Conservation (phyloP, 1,140 invertebrate genomes). For the Achroia grisella region DNA sequence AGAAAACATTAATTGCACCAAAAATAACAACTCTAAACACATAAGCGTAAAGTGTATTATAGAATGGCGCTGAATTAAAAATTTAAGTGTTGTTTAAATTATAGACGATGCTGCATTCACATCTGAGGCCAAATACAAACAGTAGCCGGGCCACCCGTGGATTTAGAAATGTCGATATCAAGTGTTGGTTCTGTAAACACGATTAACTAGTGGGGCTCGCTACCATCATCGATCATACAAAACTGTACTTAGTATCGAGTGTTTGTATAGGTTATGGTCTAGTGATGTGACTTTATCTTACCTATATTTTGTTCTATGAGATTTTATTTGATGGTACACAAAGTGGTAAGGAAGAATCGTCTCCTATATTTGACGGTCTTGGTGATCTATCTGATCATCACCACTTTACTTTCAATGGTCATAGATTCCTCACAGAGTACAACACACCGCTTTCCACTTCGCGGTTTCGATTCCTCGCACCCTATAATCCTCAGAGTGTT, state of each 20-base stretch:
- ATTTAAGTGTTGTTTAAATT: constrained; percentile 10
- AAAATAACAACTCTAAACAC: constrained; percentile 7
- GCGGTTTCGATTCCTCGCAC: no score
- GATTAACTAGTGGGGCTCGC: constrained; percentile 41
- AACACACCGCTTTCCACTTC: no score
- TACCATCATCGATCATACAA: constrained; percentile 50
- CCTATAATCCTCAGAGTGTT: no score
- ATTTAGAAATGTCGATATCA: constrained; percentile 42
- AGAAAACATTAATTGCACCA: neutral
- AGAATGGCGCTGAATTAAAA: neutral
- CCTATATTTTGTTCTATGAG: neutral
- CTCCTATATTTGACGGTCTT: no score
- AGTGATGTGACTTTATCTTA: constrained; percentile 8
- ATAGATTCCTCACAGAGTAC: no score
- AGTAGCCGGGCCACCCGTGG: constrained; percentile 59
- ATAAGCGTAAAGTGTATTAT: constrained; percentile 4
- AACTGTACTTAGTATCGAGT: constrained; percentile 27
- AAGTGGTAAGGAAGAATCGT: no score
- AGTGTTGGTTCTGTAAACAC: constrained; percentile 55
- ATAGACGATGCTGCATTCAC: constrained; percentile 27
- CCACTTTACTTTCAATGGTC: no score
- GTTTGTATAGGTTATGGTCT: constrained; percentile 21
- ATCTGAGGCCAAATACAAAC: constrained; percentile 53
- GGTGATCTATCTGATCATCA: no score
- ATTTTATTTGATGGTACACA: neutral